phyloP scores from a whole-genome alignment of 2,797 vertebrate species.

The Distichodus sexfasciatus region DNA sequence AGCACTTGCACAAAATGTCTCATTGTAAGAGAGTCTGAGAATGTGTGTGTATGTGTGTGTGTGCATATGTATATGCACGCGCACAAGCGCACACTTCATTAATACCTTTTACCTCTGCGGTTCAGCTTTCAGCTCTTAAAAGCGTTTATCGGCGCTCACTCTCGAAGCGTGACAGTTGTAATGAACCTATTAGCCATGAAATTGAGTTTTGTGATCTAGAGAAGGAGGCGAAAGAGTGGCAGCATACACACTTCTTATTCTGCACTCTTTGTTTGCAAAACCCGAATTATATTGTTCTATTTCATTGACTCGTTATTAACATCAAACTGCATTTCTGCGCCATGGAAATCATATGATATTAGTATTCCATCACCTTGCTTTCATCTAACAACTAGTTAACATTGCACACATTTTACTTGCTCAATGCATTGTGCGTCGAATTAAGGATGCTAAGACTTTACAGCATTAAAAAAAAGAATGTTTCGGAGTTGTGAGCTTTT shows the following conservation, averaged over 20 bases:
- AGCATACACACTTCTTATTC: conserved; percentile 45
- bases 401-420: background rate
- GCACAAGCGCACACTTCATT: conserved; percentile 24
- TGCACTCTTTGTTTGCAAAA: conserved; percentile 28
- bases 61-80: background rate
- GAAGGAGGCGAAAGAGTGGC: conserved; percentile 57
- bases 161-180: conserved; percentile 69
- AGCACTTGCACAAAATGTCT: conserved; percentile 27
- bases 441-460: no score
- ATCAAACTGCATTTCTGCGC: background rate
- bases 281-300: conserved; percentile 22
- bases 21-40: conserved; percentile 14
- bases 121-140: conserved; percentile 58
- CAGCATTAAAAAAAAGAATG: background rate
- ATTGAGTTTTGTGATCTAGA: conserved; percentile 73
- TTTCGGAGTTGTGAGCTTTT: no score
- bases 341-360: conserved; percentile 2
- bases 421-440: background rate
- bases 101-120: conserved; percentile 22
- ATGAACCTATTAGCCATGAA: conserved; percentile 80
- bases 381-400: conserved; percentile 1
- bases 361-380: conserved; percentile 6
- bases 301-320: conserved; percentile 24
- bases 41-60: background rate
- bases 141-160: conserved; percentile 64